These are phyloP conservation scores for Latrodectus elegans DNA, from an alignment of 2,888 invertebrate genomes.

Conservation along the genomic window DNA sequence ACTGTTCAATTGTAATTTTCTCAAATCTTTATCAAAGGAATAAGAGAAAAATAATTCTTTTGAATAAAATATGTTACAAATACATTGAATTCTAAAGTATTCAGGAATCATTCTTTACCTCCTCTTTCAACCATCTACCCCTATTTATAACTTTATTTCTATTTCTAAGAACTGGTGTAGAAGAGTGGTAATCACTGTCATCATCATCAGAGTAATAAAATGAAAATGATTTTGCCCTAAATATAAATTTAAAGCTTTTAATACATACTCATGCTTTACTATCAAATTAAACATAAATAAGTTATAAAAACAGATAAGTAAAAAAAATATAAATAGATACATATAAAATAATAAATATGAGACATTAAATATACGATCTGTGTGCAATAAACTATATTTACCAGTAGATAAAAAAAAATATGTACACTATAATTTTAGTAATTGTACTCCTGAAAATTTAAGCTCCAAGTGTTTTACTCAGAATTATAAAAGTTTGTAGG, in stretches of 20 bases:
- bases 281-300: too few relatives aligned
- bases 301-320: not conserved
- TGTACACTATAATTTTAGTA: too few relatives aligned
- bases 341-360: not conserved
- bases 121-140: slow-evolving; percentile 90
- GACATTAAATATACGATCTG: too few relatives aligned
- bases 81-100: not conserved
- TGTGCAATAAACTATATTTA: too few relatives aligned
- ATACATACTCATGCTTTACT: too few relatives aligned
- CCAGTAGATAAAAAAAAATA: too few relatives aligned
- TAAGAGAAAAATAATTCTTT: not conserved
- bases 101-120: slow-evolving; percentile 79
- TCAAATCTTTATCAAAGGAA: not conserved
- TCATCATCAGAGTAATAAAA: slow-evolving; percentile 31
- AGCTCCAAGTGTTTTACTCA: too few relatives aligned
- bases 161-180: slow-evolving; percentile 73
- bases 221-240: slow-evolving; percentile 15
- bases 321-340: not conserved
- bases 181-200: slow-evolving; percentile 7
- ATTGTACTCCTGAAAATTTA: too few relatives aligned
- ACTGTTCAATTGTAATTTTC: not conserved
- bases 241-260: not conserved
- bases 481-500: too few relatives aligned
- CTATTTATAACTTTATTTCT: slow-evolving; percentile 83
- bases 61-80: not conserved